Evolutionary conservation across 1,140 invertebrate species (phyloP).

Genomic region (Stegodyphus mimosarum): DNA sequence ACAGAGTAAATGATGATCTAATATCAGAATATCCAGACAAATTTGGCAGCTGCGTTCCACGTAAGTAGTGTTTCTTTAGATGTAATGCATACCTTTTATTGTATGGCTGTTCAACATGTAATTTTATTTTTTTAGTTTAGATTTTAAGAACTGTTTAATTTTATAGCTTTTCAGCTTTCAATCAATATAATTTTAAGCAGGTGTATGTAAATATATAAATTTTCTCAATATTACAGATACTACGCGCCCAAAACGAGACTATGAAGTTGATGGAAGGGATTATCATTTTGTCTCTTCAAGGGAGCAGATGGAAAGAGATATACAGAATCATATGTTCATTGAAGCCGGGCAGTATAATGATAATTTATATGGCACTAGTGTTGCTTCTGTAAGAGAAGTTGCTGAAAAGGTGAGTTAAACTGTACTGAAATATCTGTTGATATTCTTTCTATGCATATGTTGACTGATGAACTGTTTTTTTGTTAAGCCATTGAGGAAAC

Average conservation of each 20-base stretch:
- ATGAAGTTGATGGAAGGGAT: conserved; percentile 96
- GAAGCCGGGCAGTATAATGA: conserved; percentile 99
- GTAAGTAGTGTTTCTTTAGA: conserved; percentile 20
- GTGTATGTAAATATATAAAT: background rate
- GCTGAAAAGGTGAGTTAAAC: conserved; percentile 79
- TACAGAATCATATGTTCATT: conserved; percentile 98
- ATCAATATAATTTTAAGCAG: background rate
- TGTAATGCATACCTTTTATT: background rate
- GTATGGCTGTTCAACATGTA: background rate
- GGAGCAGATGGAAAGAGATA: conserved; percentile 99
- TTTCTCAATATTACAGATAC: conserved; percentile 75
- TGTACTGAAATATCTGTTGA: too few species aligned
- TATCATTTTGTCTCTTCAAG: conserved; percentile 98
- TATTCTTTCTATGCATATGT: too few species aligned
- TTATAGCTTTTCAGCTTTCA: background rate
- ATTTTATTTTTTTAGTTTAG: too few species aligned
- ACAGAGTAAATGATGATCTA: conserved; percentile 97
- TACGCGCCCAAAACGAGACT: conserved; percentile 91
- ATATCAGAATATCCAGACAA: conserved; percentile 98
- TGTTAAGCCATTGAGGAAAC: too few species aligned
- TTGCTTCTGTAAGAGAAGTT: conserved; percentile 95
- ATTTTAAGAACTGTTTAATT: background rate
- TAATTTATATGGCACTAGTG: conserved; percentile 98
- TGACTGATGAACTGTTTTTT: too few species aligned
- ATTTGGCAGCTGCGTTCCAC: conserved; percentile 99